These are phyloP conservation scores for Falco rusticolus DNA, from an alignment of 2,797 vertebrate species.

Conservation along the genomic window DNA sequence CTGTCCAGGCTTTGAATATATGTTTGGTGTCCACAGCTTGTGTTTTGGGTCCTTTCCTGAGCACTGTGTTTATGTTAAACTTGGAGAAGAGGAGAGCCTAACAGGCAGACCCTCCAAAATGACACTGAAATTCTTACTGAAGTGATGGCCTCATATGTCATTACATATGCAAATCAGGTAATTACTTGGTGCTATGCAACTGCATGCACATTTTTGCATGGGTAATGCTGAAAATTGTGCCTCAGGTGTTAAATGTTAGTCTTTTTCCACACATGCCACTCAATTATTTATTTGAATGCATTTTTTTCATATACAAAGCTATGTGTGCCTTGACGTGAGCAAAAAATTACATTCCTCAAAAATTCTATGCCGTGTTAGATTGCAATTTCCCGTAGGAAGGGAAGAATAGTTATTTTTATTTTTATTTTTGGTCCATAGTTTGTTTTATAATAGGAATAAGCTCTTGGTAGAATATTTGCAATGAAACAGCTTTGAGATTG, in stretches of 20 bases:
- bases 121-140: background rate
- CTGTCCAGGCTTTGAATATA: background rate
- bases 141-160: background rate
- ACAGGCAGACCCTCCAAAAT: background rate
- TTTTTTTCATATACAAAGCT: background rate
- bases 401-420: background rate
- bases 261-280: background rate
- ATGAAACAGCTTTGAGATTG: conserved; percentile 47
- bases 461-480: conserved; percentile 37
- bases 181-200: background rate
- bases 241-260: background rate
- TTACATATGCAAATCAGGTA: background rate
- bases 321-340: background rate
- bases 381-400: background rate
- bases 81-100: background rate
- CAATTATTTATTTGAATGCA: background rate
- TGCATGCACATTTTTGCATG: background rate
- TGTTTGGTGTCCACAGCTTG: background rate
- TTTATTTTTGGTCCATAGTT: conserved; percentile 8
- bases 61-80: fast-evolving
- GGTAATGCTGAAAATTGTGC: background rate
- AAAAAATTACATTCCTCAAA: background rate
- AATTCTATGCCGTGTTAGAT: background rate
- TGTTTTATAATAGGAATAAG: conserved; percentile 28
- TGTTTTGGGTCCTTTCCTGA: background rate